Evolutionary conservation across 2,888 invertebrate genomes (phyloP).

Genomic region (Lithophane ornitopus): DNA sequence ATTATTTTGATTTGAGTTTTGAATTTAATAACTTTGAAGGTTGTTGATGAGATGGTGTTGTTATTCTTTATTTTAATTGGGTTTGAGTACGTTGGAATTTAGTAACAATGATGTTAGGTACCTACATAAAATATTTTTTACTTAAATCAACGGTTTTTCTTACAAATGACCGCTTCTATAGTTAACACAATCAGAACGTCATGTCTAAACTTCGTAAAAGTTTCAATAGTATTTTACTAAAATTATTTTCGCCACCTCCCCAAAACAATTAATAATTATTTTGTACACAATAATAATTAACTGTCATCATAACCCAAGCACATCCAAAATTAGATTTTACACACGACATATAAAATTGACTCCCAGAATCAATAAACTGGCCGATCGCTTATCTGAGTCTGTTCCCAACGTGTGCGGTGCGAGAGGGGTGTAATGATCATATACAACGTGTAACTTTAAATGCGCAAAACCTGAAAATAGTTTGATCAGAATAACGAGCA

Average conservation of each 20-base stretch:
- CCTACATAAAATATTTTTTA: no score
- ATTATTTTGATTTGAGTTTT: conserved; percentile 55
- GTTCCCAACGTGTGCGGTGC: no score
- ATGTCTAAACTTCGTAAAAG: neutral
- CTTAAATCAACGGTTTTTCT: no score
- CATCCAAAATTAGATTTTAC: neutral
- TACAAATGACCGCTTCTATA: no score
- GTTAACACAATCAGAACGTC: no score
- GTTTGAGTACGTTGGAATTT: neutral
- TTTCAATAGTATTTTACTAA: neutral
- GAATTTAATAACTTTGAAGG: conserved; percentile 35
- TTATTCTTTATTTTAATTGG: conserved; percentile 7
- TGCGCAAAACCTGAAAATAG: no score
- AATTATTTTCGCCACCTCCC: neutral
- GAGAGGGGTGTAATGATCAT: no score
- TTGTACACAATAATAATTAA: neutral
- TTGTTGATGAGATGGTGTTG: conserved; percentile 31
- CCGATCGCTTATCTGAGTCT: no score
- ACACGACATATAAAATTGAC: no score
- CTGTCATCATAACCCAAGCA: neutral
- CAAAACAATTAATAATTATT: neutral
- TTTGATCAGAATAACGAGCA: no score
- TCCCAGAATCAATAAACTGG: neutral
- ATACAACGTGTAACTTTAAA: no score
- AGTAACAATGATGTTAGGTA: neutral